Conservation (phyloP, 2,888 invertebrate genomes). For the Cerastis rubricosa region DNA sequence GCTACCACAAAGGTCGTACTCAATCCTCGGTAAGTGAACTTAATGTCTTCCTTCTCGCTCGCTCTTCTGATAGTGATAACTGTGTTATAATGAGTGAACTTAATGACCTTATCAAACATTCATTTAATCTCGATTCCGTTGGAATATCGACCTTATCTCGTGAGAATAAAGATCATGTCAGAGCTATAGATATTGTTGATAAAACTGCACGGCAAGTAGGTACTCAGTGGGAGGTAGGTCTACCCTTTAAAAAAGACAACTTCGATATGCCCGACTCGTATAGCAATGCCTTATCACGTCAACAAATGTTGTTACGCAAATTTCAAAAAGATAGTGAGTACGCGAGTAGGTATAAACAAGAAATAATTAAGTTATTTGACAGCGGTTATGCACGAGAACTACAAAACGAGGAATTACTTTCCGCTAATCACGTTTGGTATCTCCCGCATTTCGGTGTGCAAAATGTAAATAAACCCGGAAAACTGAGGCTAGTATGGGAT, state of each 20-base stretch:
- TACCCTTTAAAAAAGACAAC: background rate
- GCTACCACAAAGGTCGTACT: background rate
- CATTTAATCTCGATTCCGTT: background rate
- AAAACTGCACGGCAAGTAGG: background rate
- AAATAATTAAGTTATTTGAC: background rate
- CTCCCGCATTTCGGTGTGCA: background rate
- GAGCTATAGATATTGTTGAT: background rate
- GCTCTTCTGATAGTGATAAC: background rate
- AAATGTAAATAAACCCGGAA: slow-evolving; percentile 1
- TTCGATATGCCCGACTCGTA: slow-evolving; percentile 5
- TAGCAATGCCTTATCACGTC: background rate
- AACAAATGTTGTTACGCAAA: background rate
- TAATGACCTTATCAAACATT: slow-evolving; percentile 3
- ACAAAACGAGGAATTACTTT: background rate
- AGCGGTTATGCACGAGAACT: slow-evolving; percentile 1
- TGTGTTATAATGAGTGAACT: background rate
- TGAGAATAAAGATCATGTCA: slow-evolving; percentile 2
- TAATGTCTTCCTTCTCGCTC: slow-evolving; percentile 12
- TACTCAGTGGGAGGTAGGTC: background rate
- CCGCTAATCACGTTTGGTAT: slow-evolving; percentile 3
- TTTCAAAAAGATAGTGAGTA: slow-evolving; percentile 3
- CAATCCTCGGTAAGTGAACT: slow-evolving; percentile 6
- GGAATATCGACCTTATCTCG: slow-evolving; percentile 7
- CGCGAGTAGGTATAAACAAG: background rate
- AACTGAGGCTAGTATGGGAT: background rate